Percentiles rank a stretch among this genome's conserved stretches.
Evolutionary conservation across 2,888 invertebrate genomes (phyloP).

Genomic region (Drosophila leonis): DNA sequence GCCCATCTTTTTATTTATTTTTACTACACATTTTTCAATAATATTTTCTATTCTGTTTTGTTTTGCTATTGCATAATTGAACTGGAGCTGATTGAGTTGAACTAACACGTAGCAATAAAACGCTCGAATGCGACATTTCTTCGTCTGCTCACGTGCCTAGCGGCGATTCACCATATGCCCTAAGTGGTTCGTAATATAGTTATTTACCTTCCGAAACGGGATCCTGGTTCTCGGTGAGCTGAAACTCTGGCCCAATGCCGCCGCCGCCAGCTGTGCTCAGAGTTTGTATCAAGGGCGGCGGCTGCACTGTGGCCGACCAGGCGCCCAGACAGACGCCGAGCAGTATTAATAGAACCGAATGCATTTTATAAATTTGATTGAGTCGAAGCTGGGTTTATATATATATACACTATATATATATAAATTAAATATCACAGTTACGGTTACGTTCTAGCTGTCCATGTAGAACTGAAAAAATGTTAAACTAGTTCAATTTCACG

Average conservation of each 20-base stretch:
- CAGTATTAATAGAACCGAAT: constrained; percentile 28
- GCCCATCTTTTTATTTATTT: neutral
- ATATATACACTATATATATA: neutral
- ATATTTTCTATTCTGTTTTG: neutral
- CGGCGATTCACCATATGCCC: neutral
- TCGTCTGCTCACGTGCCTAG: constrained; percentile 15
- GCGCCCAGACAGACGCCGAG: constrained; percentile 24
- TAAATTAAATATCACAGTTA: constrained; percentile 41
- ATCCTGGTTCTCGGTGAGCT: constrained; percentile 33
- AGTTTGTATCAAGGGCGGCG: constrained; percentile 74
- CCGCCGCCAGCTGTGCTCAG: constrained; percentile 65
- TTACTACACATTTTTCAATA: neutral
- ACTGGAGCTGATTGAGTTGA: constrained; percentile 20
- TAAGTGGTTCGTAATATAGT: neutral
- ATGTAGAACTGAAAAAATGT: constrained; percentile 17
- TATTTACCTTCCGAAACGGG: constrained; percentile 62
- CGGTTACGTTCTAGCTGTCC: constrained; percentile 38
- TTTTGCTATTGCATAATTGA: constrained; percentile 43
- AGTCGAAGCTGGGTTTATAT: constrained; percentile 15
- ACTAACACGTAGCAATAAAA: constrained; percentile 48
- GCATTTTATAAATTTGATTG: constrained; percentile 39
- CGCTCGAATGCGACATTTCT: constrained; percentile 35
- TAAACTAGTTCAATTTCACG: neutral
- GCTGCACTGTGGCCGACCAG: constrained; percentile 63
- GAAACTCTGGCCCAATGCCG: constrained; percentile 74